A percentile compares a stretch with the other conserved stretches of the same genome.
Conservation (phyloP, 1,140 invertebrate species). For the Drosophila arawakana region DNA sequence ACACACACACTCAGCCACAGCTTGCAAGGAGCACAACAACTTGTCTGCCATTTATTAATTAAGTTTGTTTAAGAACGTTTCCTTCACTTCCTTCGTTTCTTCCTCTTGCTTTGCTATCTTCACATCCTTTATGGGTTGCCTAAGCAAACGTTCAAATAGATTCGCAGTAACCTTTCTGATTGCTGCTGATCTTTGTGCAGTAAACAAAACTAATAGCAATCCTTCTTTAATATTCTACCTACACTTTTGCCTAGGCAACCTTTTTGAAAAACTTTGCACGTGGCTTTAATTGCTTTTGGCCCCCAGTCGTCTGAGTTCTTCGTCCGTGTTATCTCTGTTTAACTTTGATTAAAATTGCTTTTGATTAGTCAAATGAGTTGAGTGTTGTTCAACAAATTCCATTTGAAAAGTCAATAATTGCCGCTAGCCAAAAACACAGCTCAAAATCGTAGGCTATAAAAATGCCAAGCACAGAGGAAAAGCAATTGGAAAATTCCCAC, state of each 20-base stretch:
- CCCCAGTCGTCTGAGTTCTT: neutral
- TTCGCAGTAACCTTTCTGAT: conserved; percentile 2
- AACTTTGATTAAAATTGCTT: conserved; percentile 79
- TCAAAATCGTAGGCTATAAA: conserved; percentile 63
- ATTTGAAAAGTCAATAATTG: conserved; percentile 64
- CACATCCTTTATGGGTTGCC: conserved; percentile 20
- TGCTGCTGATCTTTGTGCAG: conserved; percentile 53
- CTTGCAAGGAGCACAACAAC: conserved; percentile 44
- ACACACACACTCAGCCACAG: conserved; percentile 14
- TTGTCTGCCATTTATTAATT: conserved; percentile 71
- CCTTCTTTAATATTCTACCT: conserved; percentile 42
- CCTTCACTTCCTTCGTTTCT: conserved; percentile 22
- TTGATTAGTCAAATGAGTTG: conserved; percentile 78
- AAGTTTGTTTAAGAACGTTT: conserved; percentile 74
- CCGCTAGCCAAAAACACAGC: conserved; percentile 7
- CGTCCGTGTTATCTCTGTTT: conserved; percentile 30
- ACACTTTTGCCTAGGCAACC: conserved; percentile 45
- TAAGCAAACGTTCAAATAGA: conserved; percentile 42
- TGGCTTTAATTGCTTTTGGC: conserved; percentile 73
- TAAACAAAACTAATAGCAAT: conserved; percentile 44
- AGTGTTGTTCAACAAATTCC: conserved; percentile 41
- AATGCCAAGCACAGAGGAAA: conserved; percentile 57
- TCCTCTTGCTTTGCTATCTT: conserved; percentile 1
- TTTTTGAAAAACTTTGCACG: conserved; percentile 69
- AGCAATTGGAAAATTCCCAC: conserved; percentile 14